A percentile compares a stretch with the other conserved stretches of the same genome.
These are phyloP conservation scores for Azorinus chamasolen DNA, from an alignment of 2,888 invertebrate species.

Conservation along the genomic window DNA sequence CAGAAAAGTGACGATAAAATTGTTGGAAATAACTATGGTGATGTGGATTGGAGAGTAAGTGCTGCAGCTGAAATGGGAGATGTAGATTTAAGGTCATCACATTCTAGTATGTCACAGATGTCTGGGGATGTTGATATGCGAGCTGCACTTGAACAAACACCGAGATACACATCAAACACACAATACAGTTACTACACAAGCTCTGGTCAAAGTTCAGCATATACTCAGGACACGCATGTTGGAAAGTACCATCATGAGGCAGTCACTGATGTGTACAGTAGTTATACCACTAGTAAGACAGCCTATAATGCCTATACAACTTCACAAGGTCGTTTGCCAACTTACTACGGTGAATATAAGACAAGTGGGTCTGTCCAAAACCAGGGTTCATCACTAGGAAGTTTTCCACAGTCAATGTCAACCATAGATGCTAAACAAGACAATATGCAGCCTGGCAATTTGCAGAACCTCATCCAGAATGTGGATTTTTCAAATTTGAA, in stretches of 20 bases:
- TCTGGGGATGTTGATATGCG: constrained; percentile 9
- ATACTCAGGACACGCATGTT: background rate
- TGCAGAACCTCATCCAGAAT: constrained; percentile 53
- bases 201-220: no score
- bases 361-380: constrained; percentile 4
- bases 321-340: constrained; percentile 6
- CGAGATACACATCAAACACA: background rate
- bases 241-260: no score
- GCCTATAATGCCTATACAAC: constrained; percentile 22
- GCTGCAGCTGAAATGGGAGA: constrained; percentile 64
- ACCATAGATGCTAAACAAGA: no score
- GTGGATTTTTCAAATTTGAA: constrained; percentile 60
- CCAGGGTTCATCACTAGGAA: no score
- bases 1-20: constrained; percentile 3
- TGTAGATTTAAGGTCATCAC: constrained; percentile 46
- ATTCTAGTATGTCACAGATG: constrained; percentile 1
- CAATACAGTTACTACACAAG: background rate
- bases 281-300: constrained; percentile 19
- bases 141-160: background rate
- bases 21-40: constrained; percentile 55
- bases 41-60: constrained; percentile 57
- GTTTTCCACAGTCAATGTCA: no score
- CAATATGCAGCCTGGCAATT: constrained; percentile 3
- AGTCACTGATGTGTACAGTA: background rate
- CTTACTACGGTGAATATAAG: constrained; percentile 43